A percentile compares a stretch with the other conserved stretches of the same genome.
phyloP scores from a whole-genome alignment of 2,888 invertebrate species.

The Allophyes oxyacanthae region DNA sequence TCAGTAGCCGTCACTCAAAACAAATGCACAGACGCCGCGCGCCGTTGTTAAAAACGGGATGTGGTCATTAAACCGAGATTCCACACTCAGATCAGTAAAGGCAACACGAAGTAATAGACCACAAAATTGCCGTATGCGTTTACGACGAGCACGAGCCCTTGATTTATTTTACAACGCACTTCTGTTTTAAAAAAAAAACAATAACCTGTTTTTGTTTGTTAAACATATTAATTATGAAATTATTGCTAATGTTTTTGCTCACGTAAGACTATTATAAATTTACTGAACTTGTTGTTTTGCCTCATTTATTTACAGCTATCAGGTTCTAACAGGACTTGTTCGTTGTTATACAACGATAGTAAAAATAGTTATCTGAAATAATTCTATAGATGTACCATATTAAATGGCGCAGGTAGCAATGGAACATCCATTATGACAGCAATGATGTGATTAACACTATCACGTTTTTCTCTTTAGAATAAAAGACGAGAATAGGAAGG shows the following conservation, averaged over 20 bases:
- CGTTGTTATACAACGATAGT: too few species aligned
- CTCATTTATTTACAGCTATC: too few species aligned
- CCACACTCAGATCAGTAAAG: constrained; percentile 70
- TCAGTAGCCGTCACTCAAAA: constrained; percentile 79
- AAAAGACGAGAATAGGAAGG: constrained; percentile 27
- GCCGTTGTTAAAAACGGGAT: constrained; percentile 82
- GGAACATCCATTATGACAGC: too few species aligned
- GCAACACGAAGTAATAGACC: constrained; percentile 56
- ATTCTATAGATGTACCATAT: too few species aligned
- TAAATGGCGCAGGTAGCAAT: too few species aligned
- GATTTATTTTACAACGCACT: constrained; percentile 5
- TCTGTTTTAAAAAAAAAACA: too few species aligned
- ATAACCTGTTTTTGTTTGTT: too few species aligned
- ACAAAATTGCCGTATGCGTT: constrained; percentile 39
- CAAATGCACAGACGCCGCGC: constrained; percentile 77
- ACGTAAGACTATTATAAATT: background rate
- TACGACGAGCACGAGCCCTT: constrained; percentile 7
- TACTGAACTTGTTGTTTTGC: background rate
- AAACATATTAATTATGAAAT: too few species aligned
- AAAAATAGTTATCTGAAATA: too few species aligned
- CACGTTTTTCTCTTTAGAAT: constrained; percentile 35
- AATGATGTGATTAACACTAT: constrained; percentile 36
- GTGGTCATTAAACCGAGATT: constrained; percentile 87
- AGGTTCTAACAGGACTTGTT: too few species aligned
- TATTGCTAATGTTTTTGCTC: too few species aligned